Evolutionary conservation across 2,113 vertebrate genomes (phyloP).

Genomic region (Ammodytes marinus): DNA sequence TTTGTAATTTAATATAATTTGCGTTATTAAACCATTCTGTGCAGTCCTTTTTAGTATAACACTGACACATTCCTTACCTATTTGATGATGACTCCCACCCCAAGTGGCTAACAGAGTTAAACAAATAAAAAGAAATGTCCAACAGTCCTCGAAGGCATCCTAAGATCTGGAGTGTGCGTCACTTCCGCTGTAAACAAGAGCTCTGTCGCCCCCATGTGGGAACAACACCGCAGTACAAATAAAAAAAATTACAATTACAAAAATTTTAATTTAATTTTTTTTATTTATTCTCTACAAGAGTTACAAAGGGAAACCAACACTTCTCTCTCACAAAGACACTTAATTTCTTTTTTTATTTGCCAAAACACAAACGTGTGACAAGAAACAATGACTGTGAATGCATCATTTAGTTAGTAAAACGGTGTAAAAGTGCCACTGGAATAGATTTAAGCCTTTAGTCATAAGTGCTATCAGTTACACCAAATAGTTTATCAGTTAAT

Average conservation of each 20-base stretch:
- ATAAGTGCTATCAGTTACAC: not conserved
- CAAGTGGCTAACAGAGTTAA: no score
- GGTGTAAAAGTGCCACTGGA: not conserved
- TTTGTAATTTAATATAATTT: no score
- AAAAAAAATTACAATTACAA: not conserved
- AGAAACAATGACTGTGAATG: not conserved
- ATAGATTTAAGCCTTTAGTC: not conserved
- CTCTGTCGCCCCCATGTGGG: constrained; percentile 47
- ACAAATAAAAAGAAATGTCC: not conserved
- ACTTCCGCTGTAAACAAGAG: constrained; percentile 58
- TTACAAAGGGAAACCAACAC: not conserved
- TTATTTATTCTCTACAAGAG: constrained; percentile 53
- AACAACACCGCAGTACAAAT: not conserved
- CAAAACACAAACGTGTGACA: not conserved
- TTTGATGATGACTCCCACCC: no score
- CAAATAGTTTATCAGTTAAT: not conserved
- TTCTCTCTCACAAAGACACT: not conserved
- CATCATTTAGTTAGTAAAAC: not conserved
- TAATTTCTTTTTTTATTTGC: not conserved
- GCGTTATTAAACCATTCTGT: no score
- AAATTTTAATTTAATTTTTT: constrained; percentile 1
- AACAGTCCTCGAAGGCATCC: not conserved
- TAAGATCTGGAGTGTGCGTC: constrained; percentile 32
- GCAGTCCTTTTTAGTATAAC: no score
- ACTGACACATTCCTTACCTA: no score